Percentiles rank a stretch among this genome's conserved stretches.
phyloP scores from a whole-genome alignment of 2,113 vertebrate species.

The Phyllostomus discolor region DNA sequence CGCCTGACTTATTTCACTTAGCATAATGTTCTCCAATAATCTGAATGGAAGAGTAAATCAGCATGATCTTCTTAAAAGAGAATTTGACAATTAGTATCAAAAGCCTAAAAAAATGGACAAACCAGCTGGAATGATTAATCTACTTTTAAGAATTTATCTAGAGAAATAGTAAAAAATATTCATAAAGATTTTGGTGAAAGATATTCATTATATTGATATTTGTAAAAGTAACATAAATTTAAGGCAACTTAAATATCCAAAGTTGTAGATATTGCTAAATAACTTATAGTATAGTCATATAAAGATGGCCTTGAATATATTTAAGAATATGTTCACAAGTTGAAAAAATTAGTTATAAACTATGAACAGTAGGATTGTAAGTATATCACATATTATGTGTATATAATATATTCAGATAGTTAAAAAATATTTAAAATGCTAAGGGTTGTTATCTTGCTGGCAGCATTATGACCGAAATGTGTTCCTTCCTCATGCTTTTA shows the following conservation, averaged over 20 bases:
- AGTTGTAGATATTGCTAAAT: not conserved
- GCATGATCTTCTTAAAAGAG: not conserved
- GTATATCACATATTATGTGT: not conserved
- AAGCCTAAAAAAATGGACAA: not conserved
- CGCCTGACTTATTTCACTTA: too few species aligned
- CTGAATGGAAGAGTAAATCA: not conserved
- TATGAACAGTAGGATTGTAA: not conserved
- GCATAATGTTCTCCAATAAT: not conserved
- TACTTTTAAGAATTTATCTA: not conserved
- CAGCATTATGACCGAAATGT: not conserved
- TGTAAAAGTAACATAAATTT: not conserved
- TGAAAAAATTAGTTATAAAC: not conserved
- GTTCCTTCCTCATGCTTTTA: not conserved
- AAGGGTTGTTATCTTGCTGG: not conserved
- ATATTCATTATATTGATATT: not conserved
- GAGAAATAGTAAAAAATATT: not conserved
- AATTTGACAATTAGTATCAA: not conserved
- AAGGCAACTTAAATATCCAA: not conserved
- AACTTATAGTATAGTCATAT: not conserved
- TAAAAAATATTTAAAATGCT: not conserved
- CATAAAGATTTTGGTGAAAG: not conserved
- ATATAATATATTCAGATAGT: not conserved
- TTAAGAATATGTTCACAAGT: not conserved
- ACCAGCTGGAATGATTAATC: not conserved
- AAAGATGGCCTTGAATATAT: not conserved